Evolutionary conservation across 1,140 invertebrate genomes (phyloP).

Genomic region (Hetaerina americana): DNA sequence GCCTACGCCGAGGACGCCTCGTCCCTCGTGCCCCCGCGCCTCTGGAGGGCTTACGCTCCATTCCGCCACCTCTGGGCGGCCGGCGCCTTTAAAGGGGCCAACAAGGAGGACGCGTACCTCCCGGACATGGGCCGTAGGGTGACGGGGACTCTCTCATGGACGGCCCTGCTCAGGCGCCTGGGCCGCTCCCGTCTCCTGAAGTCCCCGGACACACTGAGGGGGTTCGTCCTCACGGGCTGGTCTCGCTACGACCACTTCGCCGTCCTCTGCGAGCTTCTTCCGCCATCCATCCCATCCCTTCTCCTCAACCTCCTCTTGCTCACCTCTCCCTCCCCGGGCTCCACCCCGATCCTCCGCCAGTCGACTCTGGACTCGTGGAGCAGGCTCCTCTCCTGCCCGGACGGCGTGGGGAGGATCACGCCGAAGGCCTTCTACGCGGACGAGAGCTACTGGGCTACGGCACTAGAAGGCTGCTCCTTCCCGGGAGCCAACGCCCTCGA

Average conservation of each 20-base stretch:
- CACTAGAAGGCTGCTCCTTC: neutral
- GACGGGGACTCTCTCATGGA: conserved; percentile 42
- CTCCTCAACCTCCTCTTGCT: conserved; percentile 15
- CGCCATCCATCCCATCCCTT: conserved; percentile 41
- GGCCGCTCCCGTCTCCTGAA: conserved; percentile 26
- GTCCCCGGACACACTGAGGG: conserved; percentile 27
- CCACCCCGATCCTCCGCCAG: neutral
- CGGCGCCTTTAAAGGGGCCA: conserved; percentile 46
- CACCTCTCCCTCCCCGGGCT: neutral
- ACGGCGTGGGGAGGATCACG: neutral
- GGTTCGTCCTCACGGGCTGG: conserved; percentile 21
- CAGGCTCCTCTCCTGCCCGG: neutral
- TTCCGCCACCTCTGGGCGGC: conserved; percentile 49
- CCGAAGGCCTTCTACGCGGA: neutral
- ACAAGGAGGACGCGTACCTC: conserved; percentile 34
- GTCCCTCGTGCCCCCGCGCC: conserved; percentile 29
- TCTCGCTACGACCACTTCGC: conserved; percentile 49
- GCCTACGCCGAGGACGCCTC: conserved; percentile 34
- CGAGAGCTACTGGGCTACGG: neutral
- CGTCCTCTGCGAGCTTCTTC: conserved; percentile 45
- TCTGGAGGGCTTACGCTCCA: conserved; percentile 34
- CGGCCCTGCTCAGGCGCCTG: conserved; percentile 30
- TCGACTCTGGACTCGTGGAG: neutral
- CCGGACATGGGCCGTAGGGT: conserved; percentile 41
- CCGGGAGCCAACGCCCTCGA: neutral